Evolutionary conservation across 1,140 invertebrate genomes (phyloP).

Genomic region (Coboldia fuscipes): DNA sequence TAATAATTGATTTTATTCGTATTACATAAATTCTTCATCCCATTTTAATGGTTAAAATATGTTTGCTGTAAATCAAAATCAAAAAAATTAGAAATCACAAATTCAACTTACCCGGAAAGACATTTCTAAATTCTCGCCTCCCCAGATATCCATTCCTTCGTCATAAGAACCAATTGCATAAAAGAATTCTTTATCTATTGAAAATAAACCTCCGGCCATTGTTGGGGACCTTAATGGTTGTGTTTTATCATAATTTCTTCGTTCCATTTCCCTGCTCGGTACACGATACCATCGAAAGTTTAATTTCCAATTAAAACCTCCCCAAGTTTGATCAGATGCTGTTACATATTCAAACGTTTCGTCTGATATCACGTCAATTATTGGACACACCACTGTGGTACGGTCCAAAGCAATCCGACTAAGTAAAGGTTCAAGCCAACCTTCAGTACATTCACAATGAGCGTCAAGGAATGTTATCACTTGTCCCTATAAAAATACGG

Average conservation of each 20-base stretch:
- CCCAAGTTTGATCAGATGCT: slow-evolving; percentile 91
- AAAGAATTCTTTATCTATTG: slow-evolving; percentile 93
- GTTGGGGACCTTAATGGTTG: slow-evolving; percentile 84
- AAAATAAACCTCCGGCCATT: slow-evolving; percentile 97
- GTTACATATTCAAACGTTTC: slow-evolving; percentile 92
- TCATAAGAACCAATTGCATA: slow-evolving; percentile 95
- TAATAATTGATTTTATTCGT: too few species aligned
- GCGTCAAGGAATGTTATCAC: slow-evolving; percentile 94
- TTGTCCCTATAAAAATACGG: slow-evolving; percentile 41
- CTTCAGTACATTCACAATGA: slow-evolving; percentile 86
- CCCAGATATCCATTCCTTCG: slow-evolving; percentile 99
- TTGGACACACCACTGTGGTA: slow-evolving; percentile 87
- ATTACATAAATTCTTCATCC: too few species aligned
- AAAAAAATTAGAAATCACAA: slow-evolving; percentile 1
- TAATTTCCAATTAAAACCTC: slow-evolving; percentile 96
- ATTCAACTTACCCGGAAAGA: slow-evolving; percentile 73
- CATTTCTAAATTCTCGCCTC: slow-evolving; percentile 98
- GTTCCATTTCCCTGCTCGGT: slow-evolving; percentile 81
- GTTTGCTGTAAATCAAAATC: neutral
- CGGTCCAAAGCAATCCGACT: slow-evolving; percentile 77
- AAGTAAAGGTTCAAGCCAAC: slow-evolving; percentile 85
- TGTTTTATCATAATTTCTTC: slow-evolving; percentile 72
- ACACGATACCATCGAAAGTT: slow-evolving; percentile 96
- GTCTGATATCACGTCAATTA: slow-evolving; percentile 96
- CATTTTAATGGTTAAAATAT: too few species aligned